Percentiles rank a stretch among this genome's conserved stretches.
Evolutionary conservation across 2,888 invertebrate genomes (phyloP).

Genomic region (Ormyrus thymus): DNA sequence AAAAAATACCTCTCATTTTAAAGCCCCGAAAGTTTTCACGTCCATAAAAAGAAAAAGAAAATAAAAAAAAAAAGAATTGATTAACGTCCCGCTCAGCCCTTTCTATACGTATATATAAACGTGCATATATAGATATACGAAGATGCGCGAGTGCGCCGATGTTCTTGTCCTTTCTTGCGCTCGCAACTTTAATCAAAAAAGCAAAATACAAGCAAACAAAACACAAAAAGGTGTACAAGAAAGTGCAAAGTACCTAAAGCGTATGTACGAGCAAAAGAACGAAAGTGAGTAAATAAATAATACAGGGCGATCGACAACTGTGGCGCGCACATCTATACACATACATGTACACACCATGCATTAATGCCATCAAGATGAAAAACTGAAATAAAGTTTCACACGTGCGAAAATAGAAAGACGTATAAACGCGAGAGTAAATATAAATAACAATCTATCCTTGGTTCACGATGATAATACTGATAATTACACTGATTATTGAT

Average conservation of each 20-base stretch:
- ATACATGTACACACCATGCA: conserved; percentile 1
- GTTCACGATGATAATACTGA: conserved; percentile 55
- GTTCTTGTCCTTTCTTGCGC: conserved; percentile 51
- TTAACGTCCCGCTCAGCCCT: conserved; percentile 32
- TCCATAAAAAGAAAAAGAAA: background rate
- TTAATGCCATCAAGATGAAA: conserved; percentile 15
- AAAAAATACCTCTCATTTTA: conserved; percentile 16
- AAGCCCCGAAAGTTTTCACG: conserved; percentile 31
- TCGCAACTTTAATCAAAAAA: conserved; percentile 52
- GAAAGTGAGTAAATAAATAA: conserved; percentile 2
- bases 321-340: conserved; percentile 8
- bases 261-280: background rate
- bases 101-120: conserved; percentile 4
- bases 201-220: conserved; percentile 13
- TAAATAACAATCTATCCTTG: conserved; percentile 63
- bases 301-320: conserved; percentile 22
- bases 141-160: conserved; percentile 19
- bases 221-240: conserved; percentile 32
- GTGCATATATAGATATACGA: conserved; percentile 1
- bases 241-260: conserved; percentile 10
- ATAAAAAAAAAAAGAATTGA: background rate
- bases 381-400: background rate
- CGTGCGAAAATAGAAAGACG: conserved; percentile 3
- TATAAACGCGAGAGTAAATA: conserved; percentile 28
- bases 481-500: conserved; percentile 34